Base-by-base conservation (phyloP, 1,140 invertebrate species). In the Pseudoatta argentina region DNA sequence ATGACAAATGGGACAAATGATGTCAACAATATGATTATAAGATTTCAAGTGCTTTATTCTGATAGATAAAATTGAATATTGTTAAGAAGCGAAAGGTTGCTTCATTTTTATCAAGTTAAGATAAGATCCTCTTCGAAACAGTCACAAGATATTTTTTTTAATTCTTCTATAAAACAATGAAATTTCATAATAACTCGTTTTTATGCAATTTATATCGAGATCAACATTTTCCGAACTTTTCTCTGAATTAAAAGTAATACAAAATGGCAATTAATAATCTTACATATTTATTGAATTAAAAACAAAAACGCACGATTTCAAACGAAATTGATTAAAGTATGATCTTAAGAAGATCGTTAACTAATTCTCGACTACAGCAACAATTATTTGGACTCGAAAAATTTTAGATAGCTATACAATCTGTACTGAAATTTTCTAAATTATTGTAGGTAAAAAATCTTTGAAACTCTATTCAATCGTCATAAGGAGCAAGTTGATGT, bases 21-120 rank as follows among this genome's bases (percentile, higher is more conserved):
- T n/a, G 12, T 48, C 34, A 39, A 24, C 24, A 44, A 34, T 5
- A 51, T 0, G 7, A 18, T 44, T 51, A 10, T 61, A 21, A 51
- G 69, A 83, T 61, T 24, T 83, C 79, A 7, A 83, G 24, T 73
- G 55, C 2, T 61, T 44, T 18, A 63, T 18, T 5, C 18, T 5
- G 69, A 83, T 75, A 83, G 69, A 83, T 75, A 83, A 83, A 75
- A 34, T 53, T 21, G 27, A 57, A 71, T 81, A 71, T 48, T 12
- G 12, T 51, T n/a, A 18, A 30, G 2, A 34, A 51, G 3, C 14
- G 1, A 75, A 14, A 21, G 39, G 10, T 24, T 18, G 3, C 27
- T 1, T 61, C 18, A 34, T 12, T 63, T 34, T 75, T 83, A 61
- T 83, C 79, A 34, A 72, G 39, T 1, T 55, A 12, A 55, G 79